phyloP scores from a whole-genome alignment of 2,888 invertebrate genomes.

The Leptogaster cylindrica region DNA sequence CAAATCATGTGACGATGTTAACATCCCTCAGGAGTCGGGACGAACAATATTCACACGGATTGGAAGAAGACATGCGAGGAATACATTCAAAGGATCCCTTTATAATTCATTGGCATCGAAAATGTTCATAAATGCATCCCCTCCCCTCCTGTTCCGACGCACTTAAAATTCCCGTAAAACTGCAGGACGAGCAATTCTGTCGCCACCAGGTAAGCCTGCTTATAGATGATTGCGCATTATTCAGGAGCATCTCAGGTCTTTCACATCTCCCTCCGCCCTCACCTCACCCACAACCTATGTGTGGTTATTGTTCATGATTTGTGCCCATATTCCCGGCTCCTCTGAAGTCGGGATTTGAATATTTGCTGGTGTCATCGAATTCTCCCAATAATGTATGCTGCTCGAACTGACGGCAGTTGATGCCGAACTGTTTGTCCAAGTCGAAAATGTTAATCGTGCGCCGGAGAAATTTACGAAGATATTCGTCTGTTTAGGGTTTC shows the following conservation, averaged over 20 bases:
- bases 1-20: too few species aligned
- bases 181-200: conserved; percentile 46
- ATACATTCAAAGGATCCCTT: too few species aligned
- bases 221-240: conserved; percentile 44
- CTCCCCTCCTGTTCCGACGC: too few species aligned
- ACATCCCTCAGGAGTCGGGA: too few species aligned
- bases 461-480: conserved; percentile 22
- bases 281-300: too few species aligned
- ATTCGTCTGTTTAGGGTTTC: background rate
- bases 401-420: background rate
- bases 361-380: conserved; percentile 45
- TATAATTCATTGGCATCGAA: conserved; percentile 36
- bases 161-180: conserved; percentile 20
- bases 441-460: conserved; percentile 36
- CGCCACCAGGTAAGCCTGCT: conserved; percentile 45
- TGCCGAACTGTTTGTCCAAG: conserved; percentile 20
- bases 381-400: conserved; percentile 43
- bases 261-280: conserved; percentile 34
- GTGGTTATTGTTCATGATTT: conserved; percentile 43
- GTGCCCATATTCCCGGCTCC: conserved; percentile 32
- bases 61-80: too few species aligned
- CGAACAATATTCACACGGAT: too few species aligned
- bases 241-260: conserved; percentile 44
- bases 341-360: conserved; percentile 44
- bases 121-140: conserved; percentile 40